Evolutionary conservation across 2,113 vertebrate species (phyloP).

Genomic region (Brachypodius melanocephalos): DNA sequence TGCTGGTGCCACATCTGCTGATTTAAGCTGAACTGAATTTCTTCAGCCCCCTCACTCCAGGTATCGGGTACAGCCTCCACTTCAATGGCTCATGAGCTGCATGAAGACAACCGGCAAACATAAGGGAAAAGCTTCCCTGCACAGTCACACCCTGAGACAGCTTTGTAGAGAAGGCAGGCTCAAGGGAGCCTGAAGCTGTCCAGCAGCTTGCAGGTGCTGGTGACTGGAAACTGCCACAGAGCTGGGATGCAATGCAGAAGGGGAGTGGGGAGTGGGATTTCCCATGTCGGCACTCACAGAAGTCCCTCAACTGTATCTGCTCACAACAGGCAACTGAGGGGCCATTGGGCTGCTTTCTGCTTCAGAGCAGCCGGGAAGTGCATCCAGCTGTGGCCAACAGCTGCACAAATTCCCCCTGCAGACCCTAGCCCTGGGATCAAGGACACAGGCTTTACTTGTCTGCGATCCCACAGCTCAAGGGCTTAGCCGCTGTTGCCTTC

Average conservation of each 20-base stretch:
- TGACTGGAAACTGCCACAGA: background rate
- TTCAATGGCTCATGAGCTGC: background rate
- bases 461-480: background rate
- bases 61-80: background rate
- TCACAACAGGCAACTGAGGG: conserved; percentile 20
- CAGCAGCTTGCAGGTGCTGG: background rate
- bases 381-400: conserved; percentile 60
- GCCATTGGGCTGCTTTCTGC: background rate
- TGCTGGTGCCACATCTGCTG: background rate
- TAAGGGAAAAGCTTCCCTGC: background rate
- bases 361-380: background rate
- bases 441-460: conserved; percentile 27
- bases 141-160: background rate
- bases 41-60: background rate
- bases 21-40: background rate
- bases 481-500: conserved; percentile 4
- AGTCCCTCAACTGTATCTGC: background rate
- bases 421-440: conserved; percentile 4
- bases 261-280: conserved; percentile 41
- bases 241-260: background rate
- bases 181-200: background rate
- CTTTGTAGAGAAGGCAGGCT: background rate
- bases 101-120: background rate
- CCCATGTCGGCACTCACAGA: background rate
- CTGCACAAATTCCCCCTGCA: conserved; percentile 42